phyloP scores from a whole-genome alignment of 1,140 invertebrate species.

The Drosophila mauritiana region DNA sequence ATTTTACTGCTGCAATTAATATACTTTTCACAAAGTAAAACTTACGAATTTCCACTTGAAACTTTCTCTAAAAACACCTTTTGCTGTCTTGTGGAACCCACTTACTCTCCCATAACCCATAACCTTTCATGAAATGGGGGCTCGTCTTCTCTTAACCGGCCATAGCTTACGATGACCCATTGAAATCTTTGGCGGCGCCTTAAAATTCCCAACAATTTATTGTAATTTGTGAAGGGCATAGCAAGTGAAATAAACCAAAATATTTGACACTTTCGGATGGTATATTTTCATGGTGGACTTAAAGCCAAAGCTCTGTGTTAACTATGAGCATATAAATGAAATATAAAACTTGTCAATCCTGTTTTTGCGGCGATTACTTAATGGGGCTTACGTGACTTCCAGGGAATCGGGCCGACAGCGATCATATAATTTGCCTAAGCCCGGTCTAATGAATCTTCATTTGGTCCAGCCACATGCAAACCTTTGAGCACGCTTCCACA shows the following conservation, averaged over 20 bases:
- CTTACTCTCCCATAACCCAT: constrained; percentile 38
- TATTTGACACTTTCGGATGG: constrained; percentile 73
- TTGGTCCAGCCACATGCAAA: constrained; percentile 15
- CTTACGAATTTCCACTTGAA: neutral
- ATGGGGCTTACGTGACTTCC: constrained; percentile 62
- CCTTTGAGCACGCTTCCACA: constrained; percentile 51
- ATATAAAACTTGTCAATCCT: constrained; percentile 70
- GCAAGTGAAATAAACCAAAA: constrained; percentile 48
- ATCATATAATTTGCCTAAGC: constrained; percentile 75
- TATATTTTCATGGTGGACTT: constrained; percentile 37
- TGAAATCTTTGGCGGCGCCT: constrained; percentile 33
- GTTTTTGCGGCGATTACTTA: constrained; percentile 51
- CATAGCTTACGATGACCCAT: constrained; percentile 23
- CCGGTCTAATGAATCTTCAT: constrained; percentile 58
- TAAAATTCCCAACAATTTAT: constrained; percentile 51
- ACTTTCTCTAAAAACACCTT: constrained; percentile 22
- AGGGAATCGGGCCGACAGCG: constrained; percentile 56
- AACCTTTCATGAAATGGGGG: constrained; percentile 16
- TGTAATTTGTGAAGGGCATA: constrained; percentile 71
- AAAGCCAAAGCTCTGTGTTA: constrained; percentile 18
- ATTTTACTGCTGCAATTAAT: too few relatives aligned
- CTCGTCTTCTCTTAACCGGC: constrained; percentile 27
- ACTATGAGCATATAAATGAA: constrained; percentile 40
- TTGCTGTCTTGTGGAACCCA: neutral
- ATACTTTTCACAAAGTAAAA: neutral